Percentiles rank a stretch among this genome's conserved stretches.
Evolutionary conservation across 1,140 invertebrate species (phyloP).

Genomic region (Oryzaephilus surinamensis): DNA sequence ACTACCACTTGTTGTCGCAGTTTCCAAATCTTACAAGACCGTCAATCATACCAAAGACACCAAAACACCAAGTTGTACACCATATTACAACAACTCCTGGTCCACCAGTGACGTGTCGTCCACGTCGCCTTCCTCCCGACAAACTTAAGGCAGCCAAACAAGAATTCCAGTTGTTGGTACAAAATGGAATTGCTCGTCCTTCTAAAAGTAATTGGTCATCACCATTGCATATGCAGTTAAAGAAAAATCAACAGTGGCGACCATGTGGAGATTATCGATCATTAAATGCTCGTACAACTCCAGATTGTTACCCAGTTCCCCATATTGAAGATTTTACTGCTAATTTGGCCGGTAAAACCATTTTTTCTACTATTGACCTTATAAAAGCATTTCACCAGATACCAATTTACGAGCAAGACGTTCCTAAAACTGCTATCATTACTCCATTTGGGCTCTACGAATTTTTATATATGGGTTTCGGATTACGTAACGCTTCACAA

Average conservation of each 20-base stretch:
- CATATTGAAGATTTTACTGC: constrained; percentile 28
- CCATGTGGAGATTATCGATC: constrained; percentile 39
- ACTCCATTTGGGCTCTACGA: constrained; percentile 34
- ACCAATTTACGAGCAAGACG: constrained; percentile 25
- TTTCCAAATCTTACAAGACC: constrained; percentile 27
- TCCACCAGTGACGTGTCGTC: constrained; percentile 19
- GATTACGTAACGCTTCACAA: constrained; percentile 30
- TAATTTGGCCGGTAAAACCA: constrained; percentile 27
- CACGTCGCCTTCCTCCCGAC: constrained; percentile 28
- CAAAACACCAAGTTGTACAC: constrained; percentile 11
- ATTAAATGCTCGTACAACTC: constrained; percentile 35
- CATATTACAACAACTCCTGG: constrained; percentile 22
- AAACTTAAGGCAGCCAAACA: constrained; percentile 17
- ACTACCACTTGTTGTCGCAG: constrained; percentile 14
- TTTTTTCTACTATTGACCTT: constrained; percentile 41
- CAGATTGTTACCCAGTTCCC: constrained; percentile 30
- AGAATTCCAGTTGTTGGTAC: constrained; percentile 26
- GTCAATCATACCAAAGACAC: not conserved
- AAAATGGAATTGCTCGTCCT: constrained; percentile 16
- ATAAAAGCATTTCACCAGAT: constrained; percentile 40
- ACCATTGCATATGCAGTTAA: constrained; percentile 37
- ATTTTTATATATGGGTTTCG: constrained; percentile 23
- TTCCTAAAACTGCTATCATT: constrained; percentile 32
- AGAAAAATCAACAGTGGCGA: constrained; percentile 33
- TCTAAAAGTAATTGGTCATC: constrained; percentile 34